phyloP scores from a whole-genome alignment of 2,888 invertebrate species.

The Macrophya annulata region DNA sequence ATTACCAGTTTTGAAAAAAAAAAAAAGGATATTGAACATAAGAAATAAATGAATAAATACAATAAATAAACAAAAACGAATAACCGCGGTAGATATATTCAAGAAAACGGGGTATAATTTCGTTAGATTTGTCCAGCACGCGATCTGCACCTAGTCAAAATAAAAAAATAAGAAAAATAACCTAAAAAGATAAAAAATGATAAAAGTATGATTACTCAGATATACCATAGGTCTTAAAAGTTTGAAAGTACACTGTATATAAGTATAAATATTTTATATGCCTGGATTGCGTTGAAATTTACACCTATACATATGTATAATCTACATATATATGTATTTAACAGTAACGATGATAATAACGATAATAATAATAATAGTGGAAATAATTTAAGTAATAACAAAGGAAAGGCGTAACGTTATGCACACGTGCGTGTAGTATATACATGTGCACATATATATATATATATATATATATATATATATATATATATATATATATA shows the following conservation, averaged over 20 bases:
- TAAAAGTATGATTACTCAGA: background rate
- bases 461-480: background rate
- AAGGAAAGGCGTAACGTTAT: slow-evolving; percentile 16
- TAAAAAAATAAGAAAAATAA: background rate
- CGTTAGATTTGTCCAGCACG: slow-evolving; percentile 67
- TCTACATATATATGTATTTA: background rate
- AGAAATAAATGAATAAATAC: slow-evolving; percentile 26
- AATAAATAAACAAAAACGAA: slow-evolving; percentile 8
- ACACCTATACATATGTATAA: background rate
- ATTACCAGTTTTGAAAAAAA: slow-evolving; percentile 24
- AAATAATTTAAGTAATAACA: slow-evolving; percentile 28
- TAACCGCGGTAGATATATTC: slow-evolving; percentile 21
- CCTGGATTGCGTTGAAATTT: slow-evolving; percentile 5
- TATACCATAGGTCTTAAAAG: background rate
- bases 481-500: background rate
- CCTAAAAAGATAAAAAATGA: background rate
- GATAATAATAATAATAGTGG: slow-evolving; percentile 1
- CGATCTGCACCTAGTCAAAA: slow-evolving; percentile 73
- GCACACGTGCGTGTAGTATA: background rate
- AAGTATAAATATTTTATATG: background rate
- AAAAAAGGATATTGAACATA: background rate
- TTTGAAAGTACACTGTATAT: slow-evolving; percentile 2
- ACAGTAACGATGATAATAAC: background rate
- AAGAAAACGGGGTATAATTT: slow-evolving; percentile 59
- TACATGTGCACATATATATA: background rate